Base-by-base conservation (phyloP, 1,140 invertebrate genomes). In the Drosophila pseudoobscura region DNA sequence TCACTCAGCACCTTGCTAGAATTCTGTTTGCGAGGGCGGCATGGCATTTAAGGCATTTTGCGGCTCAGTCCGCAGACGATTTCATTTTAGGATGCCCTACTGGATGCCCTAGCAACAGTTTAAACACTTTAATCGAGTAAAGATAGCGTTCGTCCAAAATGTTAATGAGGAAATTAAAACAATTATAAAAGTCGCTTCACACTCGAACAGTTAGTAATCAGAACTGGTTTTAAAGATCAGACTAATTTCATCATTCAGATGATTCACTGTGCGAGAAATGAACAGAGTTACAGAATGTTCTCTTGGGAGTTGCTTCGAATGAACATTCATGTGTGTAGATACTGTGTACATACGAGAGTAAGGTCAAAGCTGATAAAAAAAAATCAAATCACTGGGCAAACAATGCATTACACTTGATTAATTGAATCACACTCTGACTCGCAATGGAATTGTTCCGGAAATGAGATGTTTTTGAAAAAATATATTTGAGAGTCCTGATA, bases 1-100 rank as follows among this genome's bases (percentile, higher is more conserved):
- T 74, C 70, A 75, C 69, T 79, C 77, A 65, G 58, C 80, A 85
- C 80, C 76, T 84, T 72, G 80, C 65, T 63, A 54, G 58, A 69
- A 58, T 61, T 80, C 53, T 46, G 47, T 53, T 26, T 46, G 59
- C 47, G 66, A 59, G 71, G 79, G 80, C 80, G 75, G 70, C 58
- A 41, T 56, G 64, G 73, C 73, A 73, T 62, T 77, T 77, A 84
- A 76, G 80, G 79, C 64, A 79, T 71, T 83, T 60, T 44, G 43
- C 68, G 41, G 51, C 49, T 64, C 31, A 39, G 29, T 41, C 47
- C 0, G 4, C n/a, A 31, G 46, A 20, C 5, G 6, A 52, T 47
- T 52, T 59, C 0, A 13, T 39, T 26, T 39, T 6, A 5, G 4
- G 22, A 15, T 15, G 15, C 15, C 15, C 47, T 47, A n/a, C 7